These are phyloP conservation scores for Eulithis prunata DNA, from an alignment of 2,888 invertebrate species.

Conservation along the genomic window DNA sequence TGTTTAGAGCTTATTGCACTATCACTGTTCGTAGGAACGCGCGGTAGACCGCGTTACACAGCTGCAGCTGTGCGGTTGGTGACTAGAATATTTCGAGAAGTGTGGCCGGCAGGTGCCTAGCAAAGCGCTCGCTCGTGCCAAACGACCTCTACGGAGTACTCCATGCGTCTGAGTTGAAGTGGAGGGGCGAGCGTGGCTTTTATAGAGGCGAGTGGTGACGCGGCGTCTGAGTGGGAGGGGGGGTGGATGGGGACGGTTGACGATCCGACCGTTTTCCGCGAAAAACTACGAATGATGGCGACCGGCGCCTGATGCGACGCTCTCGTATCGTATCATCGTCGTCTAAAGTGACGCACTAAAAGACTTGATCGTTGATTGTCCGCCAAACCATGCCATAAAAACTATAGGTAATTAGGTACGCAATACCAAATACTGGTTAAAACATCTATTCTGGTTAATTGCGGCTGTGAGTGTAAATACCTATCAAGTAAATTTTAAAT, in stretches of 20 bases:
- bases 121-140: conserved; percentile 86
- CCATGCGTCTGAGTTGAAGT: conserved; percentile 84
- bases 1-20: conserved; percentile 81
- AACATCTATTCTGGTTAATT: conserved; percentile 40
- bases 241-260: conserved; percentile 52
- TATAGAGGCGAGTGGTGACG: conserved; percentile 76
- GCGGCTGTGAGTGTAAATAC: conserved; percentile 60
- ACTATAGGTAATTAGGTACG: conserved; percentile 29
- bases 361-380: conserved; percentile 68
- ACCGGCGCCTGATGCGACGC: conserved; percentile 56
- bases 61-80: conserved; percentile 79
- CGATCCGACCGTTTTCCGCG: conserved; percentile 80
- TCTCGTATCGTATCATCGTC: conserved; percentile 61
- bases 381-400: conserved; percentile 52
- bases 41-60: conserved; percentile 80
- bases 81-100: conserved; percentile 82
- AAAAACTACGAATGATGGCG: conserved; percentile 75
- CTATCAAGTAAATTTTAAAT: conserved; percentile 17
- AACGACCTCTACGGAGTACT: conserved; percentile 86
- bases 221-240: conserved; percentile 60
- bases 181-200: conserved; percentile 76
- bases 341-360: conserved; percentile 67
- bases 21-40: conserved; percentile 84
- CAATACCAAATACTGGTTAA: conserved; percentile 41
- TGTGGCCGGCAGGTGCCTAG: conserved; percentile 85